Percentiles rank a stretch among this genome's conserved stretches.
phyloP scores from a whole-genome alignment of 2,113 vertebrate species.

The Nematolebias whitei region DNA sequence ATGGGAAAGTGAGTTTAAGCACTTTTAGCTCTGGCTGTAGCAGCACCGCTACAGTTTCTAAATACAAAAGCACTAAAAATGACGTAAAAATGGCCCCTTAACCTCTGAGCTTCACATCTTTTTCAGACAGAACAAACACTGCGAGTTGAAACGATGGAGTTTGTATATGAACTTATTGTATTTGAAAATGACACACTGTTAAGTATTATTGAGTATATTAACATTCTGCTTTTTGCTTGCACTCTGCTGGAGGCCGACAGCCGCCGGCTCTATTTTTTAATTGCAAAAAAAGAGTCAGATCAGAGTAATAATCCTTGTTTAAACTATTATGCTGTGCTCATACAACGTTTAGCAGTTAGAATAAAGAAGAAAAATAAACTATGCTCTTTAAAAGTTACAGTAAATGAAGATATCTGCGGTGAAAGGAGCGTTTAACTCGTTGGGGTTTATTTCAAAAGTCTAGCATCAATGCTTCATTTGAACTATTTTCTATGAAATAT shows the following conservation, averaged over 20 bases:
- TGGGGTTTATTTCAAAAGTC: background rate
- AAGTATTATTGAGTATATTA: constrained; percentile 20
- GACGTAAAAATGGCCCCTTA: background rate
- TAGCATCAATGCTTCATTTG: background rate
- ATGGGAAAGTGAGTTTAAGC: constrained; percentile 28
- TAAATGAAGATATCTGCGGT: background rate
- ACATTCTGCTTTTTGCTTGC: constrained; percentile 28
- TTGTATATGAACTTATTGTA: constrained; percentile 21
- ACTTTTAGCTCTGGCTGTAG: background rate
- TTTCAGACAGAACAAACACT: constrained; percentile 15
- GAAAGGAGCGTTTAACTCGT: constrained; percentile 20
- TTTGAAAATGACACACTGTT: constrained; percentile 15
- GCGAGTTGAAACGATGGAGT: constrained; percentile 6
- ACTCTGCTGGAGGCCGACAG: constrained; percentile 12
- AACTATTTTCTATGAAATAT: no score
- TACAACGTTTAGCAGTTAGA: background rate
- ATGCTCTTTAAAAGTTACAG: background rate
- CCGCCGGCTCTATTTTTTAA: constrained; percentile 19
- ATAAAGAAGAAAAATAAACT: background rate
- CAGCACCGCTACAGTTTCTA: background rate
- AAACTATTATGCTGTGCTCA: background rate
- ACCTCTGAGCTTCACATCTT: background rate
- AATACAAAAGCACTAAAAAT: background rate
- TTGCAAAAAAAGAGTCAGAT: background rate
- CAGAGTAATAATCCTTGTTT: constrained; percentile 1